Conservation (phyloP, 1,140 invertebrate species). For the Zaprionus ornatus region DNA sequence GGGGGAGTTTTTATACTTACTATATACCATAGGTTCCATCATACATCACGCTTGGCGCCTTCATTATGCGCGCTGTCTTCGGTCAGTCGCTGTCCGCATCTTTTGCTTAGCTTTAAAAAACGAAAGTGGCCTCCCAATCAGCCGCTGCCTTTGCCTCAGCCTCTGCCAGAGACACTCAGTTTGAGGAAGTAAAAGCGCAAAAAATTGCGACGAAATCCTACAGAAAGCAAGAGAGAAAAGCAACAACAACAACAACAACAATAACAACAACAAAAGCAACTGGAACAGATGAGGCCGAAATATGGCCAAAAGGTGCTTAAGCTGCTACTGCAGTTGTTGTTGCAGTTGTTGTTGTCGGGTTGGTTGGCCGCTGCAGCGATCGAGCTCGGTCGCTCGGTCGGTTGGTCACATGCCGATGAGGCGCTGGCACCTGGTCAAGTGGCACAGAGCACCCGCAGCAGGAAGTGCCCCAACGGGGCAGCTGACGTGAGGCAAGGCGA, state of each 20-base stretch:
- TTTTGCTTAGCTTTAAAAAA: conserved; percentile 28
- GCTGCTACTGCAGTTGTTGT: not conserved
- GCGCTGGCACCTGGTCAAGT: conserved; percentile 31
- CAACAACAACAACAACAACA: conserved; percentile 21
- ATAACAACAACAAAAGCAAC: conserved; percentile 37
- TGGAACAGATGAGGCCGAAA: conserved; percentile 59
- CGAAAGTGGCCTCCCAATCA: conserved; percentile 50
- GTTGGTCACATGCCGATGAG: not conserved
- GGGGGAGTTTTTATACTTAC: too few species aligned
- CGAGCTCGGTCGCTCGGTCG: conserved; percentile 1
- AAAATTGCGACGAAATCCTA: conserved; percentile 54
- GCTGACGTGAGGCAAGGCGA: not conserved
- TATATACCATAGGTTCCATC: not conserved
- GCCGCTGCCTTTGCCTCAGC: not conserved
- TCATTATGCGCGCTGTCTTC: not conserved
- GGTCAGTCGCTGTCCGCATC: not conserved
- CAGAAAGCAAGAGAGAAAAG: conserved; percentile 12
- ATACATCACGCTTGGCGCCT: not conserved
- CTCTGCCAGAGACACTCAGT: not conserved
- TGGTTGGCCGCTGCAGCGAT: conserved; percentile 5
- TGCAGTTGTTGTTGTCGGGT: conserved; percentile 12
- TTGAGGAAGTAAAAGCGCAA: conserved; percentile 70
- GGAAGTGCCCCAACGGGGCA: not conserved
- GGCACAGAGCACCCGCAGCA: conserved; percentile 23
- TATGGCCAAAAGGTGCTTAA: conserved; percentile 42